Evolutionary conservation across 2,113 vertebrate genomes (phyloP).

Genomic region (Lycocorax pyrrhopterus): DNA sequence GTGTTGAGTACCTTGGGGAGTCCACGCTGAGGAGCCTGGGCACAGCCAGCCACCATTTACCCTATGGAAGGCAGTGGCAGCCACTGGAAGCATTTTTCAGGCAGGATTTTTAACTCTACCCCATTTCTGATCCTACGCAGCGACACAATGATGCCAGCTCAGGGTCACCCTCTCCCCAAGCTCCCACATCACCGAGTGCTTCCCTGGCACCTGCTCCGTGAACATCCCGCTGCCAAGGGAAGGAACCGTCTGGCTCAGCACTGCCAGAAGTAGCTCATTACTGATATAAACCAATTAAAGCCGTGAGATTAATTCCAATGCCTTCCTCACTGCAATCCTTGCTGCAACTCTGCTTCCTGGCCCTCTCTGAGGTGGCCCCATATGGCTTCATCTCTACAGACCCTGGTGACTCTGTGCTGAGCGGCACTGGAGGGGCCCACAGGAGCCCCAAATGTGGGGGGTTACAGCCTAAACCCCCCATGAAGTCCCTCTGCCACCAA

Average conservation of each 20-base stretch:
- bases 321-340: neutral
- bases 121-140: neutral
- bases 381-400: accelerated
- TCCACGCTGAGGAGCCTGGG: accelerated
- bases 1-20: neutral
- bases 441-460: accelerated
- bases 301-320: neutral
- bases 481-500: neutral
- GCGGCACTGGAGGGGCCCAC: accelerated
- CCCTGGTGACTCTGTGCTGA: neutral
- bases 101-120: neutral
- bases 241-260: neutral
- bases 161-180: neutral
- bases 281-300: neutral
- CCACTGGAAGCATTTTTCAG: neutral
- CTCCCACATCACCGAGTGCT: neutral
- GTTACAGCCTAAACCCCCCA: neutral
- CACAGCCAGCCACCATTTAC: neutral
- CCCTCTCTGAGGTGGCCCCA: accelerated
- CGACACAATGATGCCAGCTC: neutral
- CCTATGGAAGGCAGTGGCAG: neutral
- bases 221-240: neutral
- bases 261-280: neutral
- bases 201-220: neutral
- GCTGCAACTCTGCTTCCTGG: neutral